A percentile compares a stretch with the other conserved stretches of the same genome.
Conservation (phyloP, 2,888 invertebrate species). For the Melikaiella ostensackeni region DNA sequence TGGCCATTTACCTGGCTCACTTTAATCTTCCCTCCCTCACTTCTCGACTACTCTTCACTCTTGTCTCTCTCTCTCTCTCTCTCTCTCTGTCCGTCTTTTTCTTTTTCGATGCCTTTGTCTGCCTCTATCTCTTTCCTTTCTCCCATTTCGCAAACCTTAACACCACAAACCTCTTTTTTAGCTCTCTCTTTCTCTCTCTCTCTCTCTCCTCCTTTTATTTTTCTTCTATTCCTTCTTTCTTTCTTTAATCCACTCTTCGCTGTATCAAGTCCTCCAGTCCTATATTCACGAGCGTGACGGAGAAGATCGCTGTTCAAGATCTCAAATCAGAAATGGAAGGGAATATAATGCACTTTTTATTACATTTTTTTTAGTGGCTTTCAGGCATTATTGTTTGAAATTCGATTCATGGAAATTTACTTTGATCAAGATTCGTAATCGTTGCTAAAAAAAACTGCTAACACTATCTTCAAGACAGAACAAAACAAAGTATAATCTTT, state of each 20-base stretch:
- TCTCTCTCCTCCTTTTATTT: constrained; percentile 22
- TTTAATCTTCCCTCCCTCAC: constrained; percentile 8
- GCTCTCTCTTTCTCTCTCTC: constrained; percentile 15
- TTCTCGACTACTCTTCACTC: neutral
- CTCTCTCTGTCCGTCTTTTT: neutral
- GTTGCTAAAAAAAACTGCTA: too few relatives aligned
- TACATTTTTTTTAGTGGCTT: neutral
- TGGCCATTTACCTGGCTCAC: constrained; percentile 6
- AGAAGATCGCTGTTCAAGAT: constrained; percentile 8
- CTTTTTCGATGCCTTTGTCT: neutral
- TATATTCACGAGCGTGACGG: constrained; percentile 1
- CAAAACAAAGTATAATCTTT: too few relatives aligned
- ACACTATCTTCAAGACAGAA: too few relatives aligned
- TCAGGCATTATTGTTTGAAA: neutral
- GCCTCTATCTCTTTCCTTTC: neutral
- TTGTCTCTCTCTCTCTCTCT: neutral
- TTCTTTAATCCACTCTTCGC: constrained; percentile 7
- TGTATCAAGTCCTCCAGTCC: constrained; percentile 9
- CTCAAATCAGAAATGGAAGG: neutral
- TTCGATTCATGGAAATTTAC: too few relatives aligned
- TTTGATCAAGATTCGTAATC: too few relatives aligned
- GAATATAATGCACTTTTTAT: neutral
- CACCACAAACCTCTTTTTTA: constrained; percentile 11
- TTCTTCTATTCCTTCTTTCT: constrained; percentile 24
- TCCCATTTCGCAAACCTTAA: constrained; percentile 1